Evolutionary conservation across 2,113 vertebrate species (phyloP).

Genomic region (Piprites chloris): DNA sequence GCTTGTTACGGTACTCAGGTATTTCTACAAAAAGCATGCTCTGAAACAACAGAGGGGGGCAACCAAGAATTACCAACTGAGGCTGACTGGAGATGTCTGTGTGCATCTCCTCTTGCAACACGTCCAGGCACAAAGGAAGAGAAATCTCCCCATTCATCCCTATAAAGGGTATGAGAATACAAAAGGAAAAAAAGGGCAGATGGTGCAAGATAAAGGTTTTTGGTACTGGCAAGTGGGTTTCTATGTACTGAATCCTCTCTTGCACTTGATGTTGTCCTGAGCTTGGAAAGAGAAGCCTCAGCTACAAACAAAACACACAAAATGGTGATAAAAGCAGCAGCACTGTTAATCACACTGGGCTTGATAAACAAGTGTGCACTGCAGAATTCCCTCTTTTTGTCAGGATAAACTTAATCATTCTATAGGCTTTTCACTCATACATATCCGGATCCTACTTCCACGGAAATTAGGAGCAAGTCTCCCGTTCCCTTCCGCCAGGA

Average conservation of each 20-base stretch:
- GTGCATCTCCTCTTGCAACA: neutral
- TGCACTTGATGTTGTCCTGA: neutral
- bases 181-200: neutral
- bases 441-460: neutral
- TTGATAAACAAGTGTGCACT: neutral
- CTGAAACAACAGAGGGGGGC: conserved; percentile 65
- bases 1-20: conserved; percentile 88
- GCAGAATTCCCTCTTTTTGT: neutral
- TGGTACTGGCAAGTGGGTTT: neutral
- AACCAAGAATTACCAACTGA: neutral
- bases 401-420: neutral
- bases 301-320: neutral
- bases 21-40: conserved; percentile 96
- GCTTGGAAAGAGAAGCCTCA: neutral
- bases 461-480: neutral
- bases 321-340: neutral
- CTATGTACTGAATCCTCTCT: neutral
- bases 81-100: rapidly evolving
- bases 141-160: neutral
- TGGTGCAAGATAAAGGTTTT: neutral
- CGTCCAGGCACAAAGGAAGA: rapidly evolving
- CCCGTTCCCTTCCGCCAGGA: neutral
- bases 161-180: neutral
- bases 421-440: neutral
- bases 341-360: neutral